Conservation (phyloP, 2,888 invertebrate species). For the Hypsopygia costalis region DNA sequence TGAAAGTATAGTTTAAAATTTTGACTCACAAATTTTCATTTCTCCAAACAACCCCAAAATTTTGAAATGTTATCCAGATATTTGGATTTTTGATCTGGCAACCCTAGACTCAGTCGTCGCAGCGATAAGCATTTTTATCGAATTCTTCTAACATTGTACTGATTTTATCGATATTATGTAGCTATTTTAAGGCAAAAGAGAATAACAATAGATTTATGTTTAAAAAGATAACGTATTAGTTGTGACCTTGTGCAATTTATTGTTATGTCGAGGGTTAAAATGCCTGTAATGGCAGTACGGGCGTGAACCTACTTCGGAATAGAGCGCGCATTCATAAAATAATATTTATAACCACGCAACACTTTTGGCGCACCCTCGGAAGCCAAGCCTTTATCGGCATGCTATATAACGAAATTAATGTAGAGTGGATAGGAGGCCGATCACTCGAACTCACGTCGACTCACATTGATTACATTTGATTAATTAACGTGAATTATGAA, state of each 20-base stretch:
- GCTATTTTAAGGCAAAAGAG: slow-evolving; percentile 10
- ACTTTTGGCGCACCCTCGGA: slow-evolving; percentile 38
- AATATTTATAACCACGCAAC: slow-evolving; percentile 69
- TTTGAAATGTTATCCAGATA: too few relatives aligned
- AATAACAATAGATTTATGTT: slow-evolving; percentile 9
- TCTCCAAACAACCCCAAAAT: too few relatives aligned
- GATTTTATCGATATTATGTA: slow-evolving; percentile 5
- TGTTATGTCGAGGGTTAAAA: slow-evolving; percentile 33
- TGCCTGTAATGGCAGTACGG: slow-evolving; percentile 24
- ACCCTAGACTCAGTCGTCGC: slow-evolving; percentile 26
- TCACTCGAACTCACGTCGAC: too few relatives aligned
- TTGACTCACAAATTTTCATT: too few relatives aligned
- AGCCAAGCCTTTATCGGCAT: slow-evolving; percentile 57
- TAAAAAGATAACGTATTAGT: slow-evolving; percentile 11
- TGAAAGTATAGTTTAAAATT: too few relatives aligned
- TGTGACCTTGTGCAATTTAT: slow-evolving; percentile 12
- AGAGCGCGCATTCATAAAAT: slow-evolving; percentile 46
- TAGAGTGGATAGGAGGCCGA: slow-evolving; percentile 2
- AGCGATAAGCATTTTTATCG: slow-evolving; percentile 7
- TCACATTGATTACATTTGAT: too few relatives aligned
- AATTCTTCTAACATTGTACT: slow-evolving; percentile 17
- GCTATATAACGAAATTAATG: slow-evolving; percentile 41
- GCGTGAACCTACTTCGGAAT: slow-evolving; percentile 36
- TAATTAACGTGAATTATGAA: too few relatives aligned
- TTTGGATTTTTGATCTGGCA: too few relatives aligned